phyloP scores from a whole-genome alignment of 1,140 invertebrate genomes.

The Popillia japonica region DNA sequence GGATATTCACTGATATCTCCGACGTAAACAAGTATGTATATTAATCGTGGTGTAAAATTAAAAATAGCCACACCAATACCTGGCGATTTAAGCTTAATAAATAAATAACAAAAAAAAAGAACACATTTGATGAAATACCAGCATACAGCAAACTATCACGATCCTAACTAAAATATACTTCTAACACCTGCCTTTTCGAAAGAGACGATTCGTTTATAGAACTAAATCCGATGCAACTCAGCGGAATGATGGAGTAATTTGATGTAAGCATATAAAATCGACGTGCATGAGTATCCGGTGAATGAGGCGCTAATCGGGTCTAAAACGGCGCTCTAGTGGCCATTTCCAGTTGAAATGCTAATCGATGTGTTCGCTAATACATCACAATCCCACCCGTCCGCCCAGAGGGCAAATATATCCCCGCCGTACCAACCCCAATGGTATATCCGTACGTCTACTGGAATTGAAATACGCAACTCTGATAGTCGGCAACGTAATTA shows the following conservation, averaged over 20 bases:
- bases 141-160: too few relatives aligned
- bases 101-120: too few relatives aligned
- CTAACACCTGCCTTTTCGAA: too few relatives aligned
- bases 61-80: too few relatives aligned
- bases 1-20: too few relatives aligned
- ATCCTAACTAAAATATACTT: too few relatives aligned
- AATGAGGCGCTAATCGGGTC: constrained; percentile 51
- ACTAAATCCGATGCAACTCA: constrained; percentile 29
- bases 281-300: constrained; percentile 41
- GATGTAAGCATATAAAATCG: constrained; percentile 26
- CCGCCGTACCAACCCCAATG: neutral
- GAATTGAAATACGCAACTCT: constrained; percentile 14
- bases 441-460: neutral
- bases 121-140: too few relatives aligned
- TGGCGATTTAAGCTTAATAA: too few relatives aligned
- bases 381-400: constrained; percentile 42
- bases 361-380: constrained; percentile 54
- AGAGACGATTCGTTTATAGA: neutral
- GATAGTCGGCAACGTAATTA: constrained; percentile 25
- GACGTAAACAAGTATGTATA: too few relatives aligned
- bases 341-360: constrained; percentile 55
- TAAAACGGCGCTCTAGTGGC: constrained; percentile 52
- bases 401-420: neutral
- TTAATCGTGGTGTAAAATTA: too few relatives aligned
- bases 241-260: constrained; percentile 33